Base-by-base conservation (phyloP, 2,888 invertebrate species). In the Tuta absoluta region DNA sequence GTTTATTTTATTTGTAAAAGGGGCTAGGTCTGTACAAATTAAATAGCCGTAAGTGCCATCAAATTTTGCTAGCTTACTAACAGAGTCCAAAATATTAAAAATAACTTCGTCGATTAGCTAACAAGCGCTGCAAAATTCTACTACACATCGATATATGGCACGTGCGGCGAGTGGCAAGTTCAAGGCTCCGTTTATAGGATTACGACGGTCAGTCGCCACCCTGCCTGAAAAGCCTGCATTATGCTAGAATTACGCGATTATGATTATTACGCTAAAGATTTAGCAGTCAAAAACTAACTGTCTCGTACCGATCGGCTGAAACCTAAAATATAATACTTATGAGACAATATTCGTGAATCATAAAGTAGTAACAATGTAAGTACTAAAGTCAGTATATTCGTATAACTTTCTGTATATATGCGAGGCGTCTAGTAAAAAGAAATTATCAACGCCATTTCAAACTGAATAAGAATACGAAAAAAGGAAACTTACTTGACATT, bases 401-500 rank as follows among this genome's bases (percentile, higher is more conserved):
- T n/a, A n/a, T n/a, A n/a, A n/a, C n/a, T n/a, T n/a, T n/a, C n/a
- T n/a, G n/a, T n/a, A n/a, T n/a, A n/a, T n/a, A n/a, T 14, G 12
- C 14, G 12, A n/a, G 14, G 2, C 3, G n/a, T 41, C 41, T 14
- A 1, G 41, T 41, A 14, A 41, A 41, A 41, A 41, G 41, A 11
- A 11, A 41, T 41, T 3, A n/a, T 14, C n/a, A 14, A 41, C 41
- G 41, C 41, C 41, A 1, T 41, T 41, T 41, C 1, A 41, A 19
- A 21, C 28, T 14, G 21, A 58, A 8, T 14, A 41, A 14, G 14
- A 41, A 41, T 14, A 41, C 41, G 41, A 2, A n/a, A 48, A 4
- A 19, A 17, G 21, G 4, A 10, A 51, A 93, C 95, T 94, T 85
- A 97, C 97, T 96, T 96, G 77, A 95, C 95, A 80, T 96, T 96